Base-by-base conservation (phyloP, 2,797 vertebrate genomes). In the Luscinia megarhynchos region DNA sequence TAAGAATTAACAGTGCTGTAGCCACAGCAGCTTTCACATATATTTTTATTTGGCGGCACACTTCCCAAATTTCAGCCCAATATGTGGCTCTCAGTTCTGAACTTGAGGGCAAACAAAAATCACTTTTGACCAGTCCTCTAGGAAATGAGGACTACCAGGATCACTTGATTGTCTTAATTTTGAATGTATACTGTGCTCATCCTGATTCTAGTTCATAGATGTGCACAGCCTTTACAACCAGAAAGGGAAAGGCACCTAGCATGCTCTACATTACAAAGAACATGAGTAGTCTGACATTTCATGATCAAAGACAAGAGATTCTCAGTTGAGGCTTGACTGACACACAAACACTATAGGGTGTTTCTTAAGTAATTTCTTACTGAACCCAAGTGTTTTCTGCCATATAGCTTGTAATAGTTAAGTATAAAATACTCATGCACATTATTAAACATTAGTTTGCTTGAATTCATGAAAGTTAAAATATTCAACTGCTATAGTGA, bases 261-360 rank as follows among this genome's bases (percentile, higher is more conserved):
- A 81, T 41, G 55, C 41, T 88, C 82, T 59, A 17, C 69, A 70
- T 91, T 78, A 91, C n/a, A 93, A 93, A 95, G 79, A 97, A 69
- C 73, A 90, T 67, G 87, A 94, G 84, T n/a, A 91, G 76, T 27
- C 92, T 91, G 87, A 92, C 69, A 88, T 86, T 85, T 90, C 84
- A 36, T 73, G 92, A 95, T 95, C 84, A 97, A 97, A 96, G 94
- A 82, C 38, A 45, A 75, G 66, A 73, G 79, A 67, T 76, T 91
- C 87, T 76, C 84, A 66, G 45, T 5, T 83, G 66, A 93, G 73
- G 62, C 59, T 86, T 73, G 55, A 84, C 89, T 81, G 66, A 96
- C 73, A 96, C 50, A 89, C 48, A 82, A 67, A 88, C 34, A 14
- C 76, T 73, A 88, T 6, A 1, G 58, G 69, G 48, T 78, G 55